Evolutionary conservation across 2,888 invertebrate genomes (phyloP), one percentile per base, ranked within the genome.

Genomic region (Lasioglossum calceatum): DNA sequence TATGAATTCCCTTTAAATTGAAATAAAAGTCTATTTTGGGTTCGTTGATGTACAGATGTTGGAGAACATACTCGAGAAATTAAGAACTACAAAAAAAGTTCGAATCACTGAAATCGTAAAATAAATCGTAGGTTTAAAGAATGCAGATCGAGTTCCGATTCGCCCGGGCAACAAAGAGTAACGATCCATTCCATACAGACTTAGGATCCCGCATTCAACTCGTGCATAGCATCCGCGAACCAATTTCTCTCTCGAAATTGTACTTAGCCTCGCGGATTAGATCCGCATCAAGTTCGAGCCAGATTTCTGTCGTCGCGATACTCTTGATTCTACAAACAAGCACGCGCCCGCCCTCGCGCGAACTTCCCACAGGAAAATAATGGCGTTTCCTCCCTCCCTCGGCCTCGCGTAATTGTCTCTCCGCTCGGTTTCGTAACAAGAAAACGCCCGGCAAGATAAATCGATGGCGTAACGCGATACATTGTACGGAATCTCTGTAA

Each of bases 371-470:
- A n/a, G 27, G 14, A 14, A 61, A 61, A 61, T 61, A 61, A 61
- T 61, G 14, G 27, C 14, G 27, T 23, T 61, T 14, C 27, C 14
- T 4, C 14, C 14, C n/a, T 4, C 14, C 16, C 16, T 5, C 61
- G 27, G 10, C 10, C 10, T 5, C 27, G 27, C 14, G 27, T 23
- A 61, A 61, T 27, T 61, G 27, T 61, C 67, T 36, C 67, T 5
- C 5, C 3, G 16, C 67, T 3, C 8, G 54, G 67, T 70, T 70
- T 70, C 73, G 47, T 23, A 36, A 36, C 32, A 32, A 44, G 50
- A 36, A 36, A 82, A 74, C 70, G 74, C 80, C 36, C 71, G 71
- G 16, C n/a, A 14, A 16, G 70, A 74, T 79, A 79, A 82, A 79
- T 82, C 79, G 74, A 67, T 79, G n/a, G 54, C 44, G 36, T 44